Evolutionary conservation across 1,140 invertebrate genomes (phyloP), one percentile per base, ranked within the genome.

Genomic region (Augochlora pura): DNA sequence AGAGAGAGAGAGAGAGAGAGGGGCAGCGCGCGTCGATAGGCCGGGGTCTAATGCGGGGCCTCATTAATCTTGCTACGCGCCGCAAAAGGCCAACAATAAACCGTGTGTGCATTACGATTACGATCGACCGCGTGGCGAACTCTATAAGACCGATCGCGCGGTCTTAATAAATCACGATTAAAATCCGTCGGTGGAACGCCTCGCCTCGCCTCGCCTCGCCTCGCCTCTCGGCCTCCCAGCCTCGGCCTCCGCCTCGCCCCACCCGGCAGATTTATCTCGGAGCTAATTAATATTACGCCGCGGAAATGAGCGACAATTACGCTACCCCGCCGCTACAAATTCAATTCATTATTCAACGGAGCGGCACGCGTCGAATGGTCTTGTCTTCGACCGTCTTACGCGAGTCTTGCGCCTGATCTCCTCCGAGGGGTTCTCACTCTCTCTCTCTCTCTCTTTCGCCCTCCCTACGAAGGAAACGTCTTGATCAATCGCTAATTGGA

Each of bases 161-260:
- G 65, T 49, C 65, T 77, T 77, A 69, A 77, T 77, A 77, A 77
- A 77, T 77, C 74, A 77, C 66, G 74, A 77, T 77, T 77, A 77
- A n/a, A 77, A 67, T 69, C 65, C 59, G 66, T 77, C 74, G 74
- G 10, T 49, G 74, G n/a, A 59, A 27, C 63, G 74, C 9, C 65
- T 42, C 9, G n/a, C n/a, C 54, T 6, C 54, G 7, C 21, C 9
- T 7, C 21, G 8, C 54, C 21, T 57, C 54, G 52, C 4, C 52
- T 18, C 18, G 21, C 52, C 46, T 4, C 52, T n/a, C n/a, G n/a
- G 52, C 2, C 8, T 5, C 8, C 54, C n/a, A 32, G 32, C 32
- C 32, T 32, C 32, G 32, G 32, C 32, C 32, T 32, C 9, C 54
- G 73, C 27, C n/a, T 27, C 73, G 8, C 54, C 21, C 49, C 49